Evolutionary conservation across 2,113 vertebrate species (phyloP).

Genomic region (Pica pica): DNA sequence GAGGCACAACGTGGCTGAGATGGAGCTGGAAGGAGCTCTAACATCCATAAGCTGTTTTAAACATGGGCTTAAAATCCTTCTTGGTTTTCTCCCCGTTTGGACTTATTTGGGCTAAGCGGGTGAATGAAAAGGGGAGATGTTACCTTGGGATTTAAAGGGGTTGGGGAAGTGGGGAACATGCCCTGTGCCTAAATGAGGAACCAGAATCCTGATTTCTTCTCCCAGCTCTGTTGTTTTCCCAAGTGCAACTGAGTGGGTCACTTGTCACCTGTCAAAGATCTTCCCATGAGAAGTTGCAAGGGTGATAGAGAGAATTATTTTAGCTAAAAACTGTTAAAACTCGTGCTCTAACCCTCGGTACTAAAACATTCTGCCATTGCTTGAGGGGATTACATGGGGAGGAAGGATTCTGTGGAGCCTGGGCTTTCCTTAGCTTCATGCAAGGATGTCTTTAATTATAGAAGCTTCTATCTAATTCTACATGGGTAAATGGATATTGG

Average conservation of each 20-base stretch:
- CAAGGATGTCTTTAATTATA: not conserved
- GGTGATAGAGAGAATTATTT: not conserved
- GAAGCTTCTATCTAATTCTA: not conserved
- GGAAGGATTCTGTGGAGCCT: not conserved
- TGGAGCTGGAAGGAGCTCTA: constrained; percentile 23
- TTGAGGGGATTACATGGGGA: not conserved
- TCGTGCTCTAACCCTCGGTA: not conserved
- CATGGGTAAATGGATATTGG: not conserved
- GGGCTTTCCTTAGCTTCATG: not conserved
- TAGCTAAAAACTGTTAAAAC: not conserved
- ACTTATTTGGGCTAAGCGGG: not conserved
- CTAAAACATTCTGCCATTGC: not conserved
- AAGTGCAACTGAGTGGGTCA: not conserved
- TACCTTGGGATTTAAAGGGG: not conserved
- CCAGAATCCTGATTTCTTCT: not conserved
- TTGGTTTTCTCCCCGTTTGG: not conserved
- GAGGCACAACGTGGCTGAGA: not conserved
- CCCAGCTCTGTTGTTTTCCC: not conserved
- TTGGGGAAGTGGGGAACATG: accelerated
- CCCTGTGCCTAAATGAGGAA: not conserved
- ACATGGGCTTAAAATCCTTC: not conserved
- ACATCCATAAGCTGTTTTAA: not conserved
- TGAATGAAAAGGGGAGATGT: not conserved
- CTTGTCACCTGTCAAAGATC: not conserved
- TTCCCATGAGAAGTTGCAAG: not conserved